Evolutionary conservation across 2,113 vertebrate species (phyloP).

Genomic region (Synodontis membranacea): DNA sequence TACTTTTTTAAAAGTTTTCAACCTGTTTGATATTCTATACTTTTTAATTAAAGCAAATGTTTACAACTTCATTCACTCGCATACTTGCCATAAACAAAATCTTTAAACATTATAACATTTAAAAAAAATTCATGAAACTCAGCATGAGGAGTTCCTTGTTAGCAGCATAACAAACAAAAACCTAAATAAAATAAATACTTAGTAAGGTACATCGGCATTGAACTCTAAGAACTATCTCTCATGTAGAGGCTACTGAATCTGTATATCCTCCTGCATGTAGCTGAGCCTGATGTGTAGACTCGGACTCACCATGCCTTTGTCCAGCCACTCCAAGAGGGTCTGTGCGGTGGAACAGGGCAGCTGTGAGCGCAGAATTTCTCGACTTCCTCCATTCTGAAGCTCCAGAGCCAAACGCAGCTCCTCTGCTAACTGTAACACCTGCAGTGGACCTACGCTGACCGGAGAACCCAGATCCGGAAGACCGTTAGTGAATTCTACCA

Average conservation of each 20-base stretch:
- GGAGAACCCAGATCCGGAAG: conserved; percentile 79
- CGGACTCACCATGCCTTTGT: conserved; percentile 79
- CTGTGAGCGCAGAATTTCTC: conserved; percentile 78
- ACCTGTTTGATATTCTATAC: background rate
- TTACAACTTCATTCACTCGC: too few relatives aligned
- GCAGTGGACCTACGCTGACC: conserved; percentile 76
- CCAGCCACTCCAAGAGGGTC: conserved; percentile 84
- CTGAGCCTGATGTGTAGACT: background rate
- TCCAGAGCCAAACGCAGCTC: conserved; percentile 88
- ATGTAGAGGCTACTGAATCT: too few relatives aligned
- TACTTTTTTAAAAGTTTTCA: background rate
- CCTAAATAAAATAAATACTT: too few relatives aligned
- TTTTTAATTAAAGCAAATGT: too few relatives aligned
- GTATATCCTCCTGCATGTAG: background rate
- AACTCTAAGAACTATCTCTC: too few relatives aligned
- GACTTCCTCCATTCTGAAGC: conserved; percentile 77
- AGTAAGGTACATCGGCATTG: background rate
- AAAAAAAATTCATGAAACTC: too few relatives aligned
- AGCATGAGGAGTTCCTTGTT: too few relatives aligned
- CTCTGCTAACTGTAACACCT: conserved; percentile 87
- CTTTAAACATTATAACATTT: too few relatives aligned
- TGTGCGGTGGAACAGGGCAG: conserved; percentile 79
- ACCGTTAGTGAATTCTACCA: conserved; percentile 76
- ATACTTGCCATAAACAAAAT: too few relatives aligned
- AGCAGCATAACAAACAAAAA: too few relatives aligned